These are phyloP conservation scores for Sebastes vulpes DNA, from an alignment of 2,797 vertebrate genomes.

Conservation along the genomic window DNA sequence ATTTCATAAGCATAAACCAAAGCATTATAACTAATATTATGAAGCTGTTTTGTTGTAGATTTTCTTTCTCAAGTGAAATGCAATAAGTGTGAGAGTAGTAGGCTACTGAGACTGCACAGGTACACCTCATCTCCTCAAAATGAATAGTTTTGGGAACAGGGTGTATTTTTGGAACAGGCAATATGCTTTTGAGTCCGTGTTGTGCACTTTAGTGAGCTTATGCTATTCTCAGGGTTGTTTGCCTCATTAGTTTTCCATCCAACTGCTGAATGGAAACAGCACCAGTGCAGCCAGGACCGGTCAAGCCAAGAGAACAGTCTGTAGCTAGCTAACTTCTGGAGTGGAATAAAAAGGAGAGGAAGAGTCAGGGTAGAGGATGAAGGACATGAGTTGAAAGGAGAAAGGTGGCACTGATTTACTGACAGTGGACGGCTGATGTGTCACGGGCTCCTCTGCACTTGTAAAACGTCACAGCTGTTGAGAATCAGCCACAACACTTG, in stretches of 20 bases:
- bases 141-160: slow-evolving; percentile 22
- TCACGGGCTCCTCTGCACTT: slow-evolving; percentile 18
- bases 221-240: slow-evolving; percentile 65
- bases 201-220: slow-evolving; percentile 49
- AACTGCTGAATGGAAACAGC: slow-evolving; percentile 74
- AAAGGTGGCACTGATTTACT: slow-evolving; percentile 56
- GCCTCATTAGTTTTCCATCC: slow-evolving; percentile 76
- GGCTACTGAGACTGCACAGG: slow-evolving; percentile 11
- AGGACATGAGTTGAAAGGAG: slow-evolving; percentile 26
- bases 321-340: slow-evolving; percentile 55
- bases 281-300: slow-evolving; percentile 52
- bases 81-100: background rate
- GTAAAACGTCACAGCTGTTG: slow-evolving; percentile 59
- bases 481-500: slow-evolving; percentile 43
- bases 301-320: slow-evolving; percentile 55
- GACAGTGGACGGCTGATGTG: slow-evolving; percentile 20
- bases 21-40: background rate
- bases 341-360: slow-evolving; percentile 41
- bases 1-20: background rate
- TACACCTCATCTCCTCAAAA: slow-evolving; percentile 8
- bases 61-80: background rate
- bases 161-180: slow-evolving; percentile 43
- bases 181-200: slow-evolving; percentile 33
- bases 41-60: background rate
- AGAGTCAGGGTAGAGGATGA: slow-evolving; percentile 15